A percentile compares a stretch with the other conserved stretches of the same genome.
Evolutionary conservation across 2,888 invertebrate genomes (phyloP).

Genomic region (Steinernema scapterisci): DNA sequence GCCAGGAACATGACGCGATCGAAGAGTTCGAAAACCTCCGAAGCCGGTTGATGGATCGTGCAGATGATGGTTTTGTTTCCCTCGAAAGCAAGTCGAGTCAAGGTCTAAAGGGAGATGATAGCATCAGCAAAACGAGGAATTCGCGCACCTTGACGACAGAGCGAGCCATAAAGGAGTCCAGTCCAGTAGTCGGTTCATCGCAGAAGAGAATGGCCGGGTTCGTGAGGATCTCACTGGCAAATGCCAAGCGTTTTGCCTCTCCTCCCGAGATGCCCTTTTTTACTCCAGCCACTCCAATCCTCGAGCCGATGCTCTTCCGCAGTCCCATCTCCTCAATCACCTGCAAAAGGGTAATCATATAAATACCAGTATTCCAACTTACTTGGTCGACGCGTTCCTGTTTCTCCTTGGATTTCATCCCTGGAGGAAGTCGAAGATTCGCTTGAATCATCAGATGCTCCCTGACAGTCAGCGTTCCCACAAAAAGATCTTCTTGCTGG

Average conservation of each 20-base stretch:
- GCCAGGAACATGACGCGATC: conserved; percentile 80
- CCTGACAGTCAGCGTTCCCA: conserved; percentile 68
- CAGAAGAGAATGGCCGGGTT: conserved; percentile 93
- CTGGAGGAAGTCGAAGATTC: conserved; percentile 80
- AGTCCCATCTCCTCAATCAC: conserved; percentile 78
- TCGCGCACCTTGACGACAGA: conserved; percentile 82
- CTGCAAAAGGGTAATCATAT: conserved; percentile 31
- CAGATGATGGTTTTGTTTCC: conserved; percentile 85
- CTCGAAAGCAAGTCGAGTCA: conserved; percentile 46
- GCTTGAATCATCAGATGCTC: conserved; percentile 71
- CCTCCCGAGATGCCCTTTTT: conserved; percentile 92
- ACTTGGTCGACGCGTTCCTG: conserved; percentile 84
- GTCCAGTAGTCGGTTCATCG: conserved; percentile 90
- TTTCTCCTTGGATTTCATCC: conserved; percentile 77
- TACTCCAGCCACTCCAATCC: conserved; percentile 84
- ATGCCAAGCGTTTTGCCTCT: conserved; percentile 89
- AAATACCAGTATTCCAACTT: not conserved
- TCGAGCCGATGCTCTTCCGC: conserved; percentile 84
- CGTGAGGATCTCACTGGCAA: conserved; percentile 89
- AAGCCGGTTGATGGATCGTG: conserved; percentile 92
- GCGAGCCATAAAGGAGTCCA: conserved; percentile 94
- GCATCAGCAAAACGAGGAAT: conserved; percentile 46
- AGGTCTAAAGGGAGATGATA: conserved; percentile 7
- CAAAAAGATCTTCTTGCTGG: conserved; percentile 61
- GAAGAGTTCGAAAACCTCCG: conserved; percentile 84